Conservation (phyloP, 2,888 invertebrate genomes). For the Candidula unifasciata region DNA sequence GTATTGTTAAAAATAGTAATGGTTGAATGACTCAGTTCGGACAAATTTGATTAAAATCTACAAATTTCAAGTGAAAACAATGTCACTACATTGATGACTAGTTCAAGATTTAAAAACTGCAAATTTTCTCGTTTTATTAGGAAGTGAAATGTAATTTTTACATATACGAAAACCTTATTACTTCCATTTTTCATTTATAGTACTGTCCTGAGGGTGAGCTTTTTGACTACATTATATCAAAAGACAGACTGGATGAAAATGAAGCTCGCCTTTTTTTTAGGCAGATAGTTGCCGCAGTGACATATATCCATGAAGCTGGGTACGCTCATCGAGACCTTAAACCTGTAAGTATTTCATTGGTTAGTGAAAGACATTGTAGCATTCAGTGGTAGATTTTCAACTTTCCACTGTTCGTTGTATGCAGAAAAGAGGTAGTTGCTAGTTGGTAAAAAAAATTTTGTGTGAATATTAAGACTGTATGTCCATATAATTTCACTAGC, state of each 20-base stretch:
- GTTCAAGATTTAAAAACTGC: no score
- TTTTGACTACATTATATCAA: constrained; percentile 90
- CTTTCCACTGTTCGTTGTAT: no score
- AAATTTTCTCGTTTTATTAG: background rate
- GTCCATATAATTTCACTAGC: no score
- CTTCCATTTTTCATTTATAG: constrained; percentile 64
- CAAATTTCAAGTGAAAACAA: no score
- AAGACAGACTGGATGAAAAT: constrained; percentile 84
- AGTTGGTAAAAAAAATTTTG: no score
- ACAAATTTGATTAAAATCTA: no score
- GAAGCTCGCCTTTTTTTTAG: constrained; percentile 88
- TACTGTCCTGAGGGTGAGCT: constrained; percentile 90
- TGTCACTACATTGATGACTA: no score
- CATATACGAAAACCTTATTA: background rate
- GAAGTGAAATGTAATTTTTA: background rate
- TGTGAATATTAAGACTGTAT: no score
- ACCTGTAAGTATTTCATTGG: constrained; percentile 82
- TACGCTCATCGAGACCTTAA: constrained; percentile 90
- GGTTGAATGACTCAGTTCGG: no score
- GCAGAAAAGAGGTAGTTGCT: no score
- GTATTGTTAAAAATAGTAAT: no score
- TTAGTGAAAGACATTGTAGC: background rate
- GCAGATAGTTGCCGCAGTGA: constrained; percentile 88
- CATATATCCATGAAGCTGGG: constrained; percentile 86
- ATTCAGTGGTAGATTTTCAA: background rate